Conservation (phyloP, 2,797 vertebrate genomes). For the Epinephelus coioides region DNA sequence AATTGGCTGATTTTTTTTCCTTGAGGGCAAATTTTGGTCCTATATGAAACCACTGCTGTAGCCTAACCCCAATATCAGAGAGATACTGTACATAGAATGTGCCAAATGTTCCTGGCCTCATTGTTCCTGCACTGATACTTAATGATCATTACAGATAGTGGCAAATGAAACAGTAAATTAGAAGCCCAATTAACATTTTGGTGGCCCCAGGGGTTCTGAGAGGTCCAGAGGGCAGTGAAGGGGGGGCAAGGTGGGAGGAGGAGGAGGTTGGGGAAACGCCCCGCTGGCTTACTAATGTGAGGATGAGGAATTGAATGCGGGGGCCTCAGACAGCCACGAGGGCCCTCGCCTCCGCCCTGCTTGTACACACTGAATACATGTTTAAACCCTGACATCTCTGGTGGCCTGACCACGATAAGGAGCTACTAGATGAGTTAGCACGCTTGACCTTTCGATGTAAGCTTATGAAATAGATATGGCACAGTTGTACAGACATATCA, state of each 20-base stretch:
- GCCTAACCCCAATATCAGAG: slow-evolving; percentile 30
- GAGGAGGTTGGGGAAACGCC: slow-evolving; percentile 49
- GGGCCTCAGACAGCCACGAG: slow-evolving; percentile 57
- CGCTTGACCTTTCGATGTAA: slow-evolving; percentile 56
- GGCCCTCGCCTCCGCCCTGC: slow-evolving; percentile 50
- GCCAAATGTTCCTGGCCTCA: slow-evolving; percentile 50
- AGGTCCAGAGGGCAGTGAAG: slow-evolving; percentile 49
- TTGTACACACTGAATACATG: slow-evolving; percentile 62
- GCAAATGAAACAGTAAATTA: slow-evolving; percentile 81
- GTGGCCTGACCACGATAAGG: slow-evolving; percentile 44
- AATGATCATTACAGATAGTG: slow-evolving; percentile 73
- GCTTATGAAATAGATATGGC: slow-evolving; percentile 42
- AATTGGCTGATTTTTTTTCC: slow-evolving; percentile 8
- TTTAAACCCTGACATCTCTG: slow-evolving; percentile 53
- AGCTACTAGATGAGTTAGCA: slow-evolving; percentile 39
- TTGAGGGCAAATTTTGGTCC: slow-evolving; percentile 9
- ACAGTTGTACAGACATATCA: slow-evolving; percentile 30
- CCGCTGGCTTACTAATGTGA: slow-evolving; percentile 67
- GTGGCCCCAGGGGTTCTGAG: slow-evolving; percentile 62
- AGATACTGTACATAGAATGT: slow-evolving; percentile 25
- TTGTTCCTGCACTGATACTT: slow-evolving; percentile 67
- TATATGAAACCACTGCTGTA: slow-evolving; percentile 8
- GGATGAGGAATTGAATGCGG: slow-evolving; percentile 63
- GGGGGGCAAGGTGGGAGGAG: slow-evolving; percentile 29
- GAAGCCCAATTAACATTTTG: slow-evolving; percentile 80